A percentile compares a stretch with the other conserved stretches of the same genome.
phyloP scores from a whole-genome alignment of 1,140 invertebrate species.

The Drosophila ananassae region DNA sequence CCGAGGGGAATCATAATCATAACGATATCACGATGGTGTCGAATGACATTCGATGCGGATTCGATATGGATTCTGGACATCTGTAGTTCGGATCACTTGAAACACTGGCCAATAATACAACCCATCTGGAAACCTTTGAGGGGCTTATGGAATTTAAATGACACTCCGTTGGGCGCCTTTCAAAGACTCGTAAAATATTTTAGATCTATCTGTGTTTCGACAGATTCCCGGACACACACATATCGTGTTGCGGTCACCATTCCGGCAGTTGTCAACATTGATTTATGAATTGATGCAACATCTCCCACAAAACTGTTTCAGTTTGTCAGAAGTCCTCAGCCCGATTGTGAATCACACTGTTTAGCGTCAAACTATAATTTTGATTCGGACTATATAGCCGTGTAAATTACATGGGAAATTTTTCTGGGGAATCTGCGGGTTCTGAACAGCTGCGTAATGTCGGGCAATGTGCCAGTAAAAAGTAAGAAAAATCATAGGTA shows the following conservation, averaged over 20 bases:
- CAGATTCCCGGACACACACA: conserved; percentile 15
- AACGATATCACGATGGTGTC: conserved; percentile 45
- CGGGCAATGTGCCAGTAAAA: conserved; percentile 68
- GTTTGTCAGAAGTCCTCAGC: conserved; percentile 2
- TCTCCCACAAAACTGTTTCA: conserved; percentile 14
- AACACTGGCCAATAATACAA: conserved; percentile 5
- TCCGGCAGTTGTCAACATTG: conserved; percentile 47
- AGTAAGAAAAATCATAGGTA: conserved; percentile 16
- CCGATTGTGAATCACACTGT: conserved; percentile 40
- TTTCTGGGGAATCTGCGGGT: conserved; percentile 44
- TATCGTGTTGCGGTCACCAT: conserved; percentile 33
- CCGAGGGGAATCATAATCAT: conserved; percentile 16
- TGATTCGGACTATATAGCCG: conserved; percentile 17
- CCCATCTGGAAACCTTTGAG: conserved; percentile 17
- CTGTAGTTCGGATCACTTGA: neutral
- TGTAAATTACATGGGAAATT: conserved; percentile 57
- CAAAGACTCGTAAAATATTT: conserved; percentile 39
- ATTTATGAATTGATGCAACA: conserved; percentile 55
- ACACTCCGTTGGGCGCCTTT: neutral
- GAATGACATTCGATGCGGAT: conserved; percentile 50
- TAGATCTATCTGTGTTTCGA: conserved; percentile 18
- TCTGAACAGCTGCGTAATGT: conserved; percentile 78
- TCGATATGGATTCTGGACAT: conserved; percentile 34
- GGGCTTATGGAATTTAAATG: neutral
- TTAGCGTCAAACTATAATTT: conserved; percentile 40